Evolutionary conservation across 2,888 invertebrate species (phyloP), one percentile per base, ranked within the genome.

Genomic region (Hyposoter dolosus): DNA sequence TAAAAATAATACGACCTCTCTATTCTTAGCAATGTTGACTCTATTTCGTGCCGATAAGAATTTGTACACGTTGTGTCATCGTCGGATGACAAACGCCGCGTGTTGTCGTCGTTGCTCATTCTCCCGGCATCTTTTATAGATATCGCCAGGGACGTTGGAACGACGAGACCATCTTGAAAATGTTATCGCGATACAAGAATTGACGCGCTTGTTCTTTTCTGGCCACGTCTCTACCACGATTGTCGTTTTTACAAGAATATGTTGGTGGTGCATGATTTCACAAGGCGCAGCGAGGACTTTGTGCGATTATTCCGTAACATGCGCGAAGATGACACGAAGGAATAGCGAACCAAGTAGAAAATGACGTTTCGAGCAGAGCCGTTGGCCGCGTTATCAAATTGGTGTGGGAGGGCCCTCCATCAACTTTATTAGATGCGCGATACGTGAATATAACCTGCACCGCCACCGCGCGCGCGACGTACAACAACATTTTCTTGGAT

Each of bases 281-380:
- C 15, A n/a, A 17, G 50, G 50, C 50, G 50, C 28, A 7, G 35
- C 35, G 6, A 35, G 40, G 9, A 40, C 40, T 40, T 15, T 50
- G 0, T 65, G 45, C 65, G 72, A 77, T 77, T 72, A 12, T 77
- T 77, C 43, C 45, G 71, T 77, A 56, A 84, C 40, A 12, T 28
- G 72, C 77, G 23, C 71, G 66, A 50, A 40, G 35, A 78, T 56
- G 35, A 72, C 32, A 68, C 47, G 76, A 50, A 66, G n/a, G n/a
- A 66, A 72, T 65, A 50, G 81, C 23, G 56, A 69, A 53, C 28
- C 71, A 75, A 79, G 75, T 82, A 85, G 68, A 85, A 85, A 85
- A 85, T 85, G 78, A 76, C 68, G 32, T 60, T 79, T 82, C 19
- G 32, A 82, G 75, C 66, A 28, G 3, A 6, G 6, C 10, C 23